A percentile compares a stretch with the other conserved stretches of the same genome.
Conservation (phyloP, 2,797 vertebrate genomes). For the Danio aesculapii region DNA sequence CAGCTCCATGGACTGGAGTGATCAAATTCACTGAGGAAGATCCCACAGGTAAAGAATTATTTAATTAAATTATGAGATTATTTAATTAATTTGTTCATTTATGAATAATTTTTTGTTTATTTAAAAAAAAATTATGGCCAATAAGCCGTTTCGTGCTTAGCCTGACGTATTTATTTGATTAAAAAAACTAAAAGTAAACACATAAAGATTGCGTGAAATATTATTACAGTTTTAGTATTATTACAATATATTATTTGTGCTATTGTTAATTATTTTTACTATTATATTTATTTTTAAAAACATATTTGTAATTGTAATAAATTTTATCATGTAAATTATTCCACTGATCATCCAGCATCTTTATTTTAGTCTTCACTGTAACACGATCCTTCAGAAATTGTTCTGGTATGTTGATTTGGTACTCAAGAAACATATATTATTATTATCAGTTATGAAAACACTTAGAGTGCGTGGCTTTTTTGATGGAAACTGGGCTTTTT, state of each 20-base stretch:
- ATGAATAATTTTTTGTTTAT: too few species aligned
- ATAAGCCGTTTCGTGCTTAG: neutral
- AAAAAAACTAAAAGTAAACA: neutral
- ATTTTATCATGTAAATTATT: neutral
- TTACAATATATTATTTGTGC: too few species aligned
- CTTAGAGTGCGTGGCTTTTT: neutral
- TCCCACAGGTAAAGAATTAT: slow-evolving; percentile 81
- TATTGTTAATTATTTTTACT: too few species aligned
- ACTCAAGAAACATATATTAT: neutral
- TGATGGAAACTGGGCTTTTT: too few species aligned
- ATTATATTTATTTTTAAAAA: neutral
- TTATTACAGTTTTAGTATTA: neutral
- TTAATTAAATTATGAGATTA: too few species aligned
- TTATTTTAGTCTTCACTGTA: neutral
- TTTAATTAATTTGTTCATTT: neutral
- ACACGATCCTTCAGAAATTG: neutral
- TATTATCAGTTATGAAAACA: neutral
- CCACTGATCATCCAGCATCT: neutral
- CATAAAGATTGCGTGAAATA: neutral
- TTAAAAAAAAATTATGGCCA: too few species aligned
- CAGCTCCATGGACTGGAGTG: slow-evolving; percentile 96
- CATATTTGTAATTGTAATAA: neutral
- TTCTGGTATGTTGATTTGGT: neutral
- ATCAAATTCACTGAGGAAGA: slow-evolving; percentile 99
- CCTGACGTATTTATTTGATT: neutral